Evolutionary conservation across 2,888 invertebrate genomes (phyloP).

Genomic region (Mythimna impura): DNA sequence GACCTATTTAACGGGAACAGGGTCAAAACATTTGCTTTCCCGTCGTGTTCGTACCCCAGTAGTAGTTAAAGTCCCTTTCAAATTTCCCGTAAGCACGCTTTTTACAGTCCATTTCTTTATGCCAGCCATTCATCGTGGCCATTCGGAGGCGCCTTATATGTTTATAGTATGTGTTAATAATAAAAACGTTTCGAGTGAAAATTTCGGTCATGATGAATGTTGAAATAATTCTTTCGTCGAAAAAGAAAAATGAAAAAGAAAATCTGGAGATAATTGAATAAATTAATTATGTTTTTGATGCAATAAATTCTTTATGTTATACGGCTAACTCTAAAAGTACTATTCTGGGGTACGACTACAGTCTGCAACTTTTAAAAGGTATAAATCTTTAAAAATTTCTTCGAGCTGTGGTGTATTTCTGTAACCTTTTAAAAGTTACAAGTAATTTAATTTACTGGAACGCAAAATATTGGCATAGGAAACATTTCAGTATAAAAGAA

Average conservation of each 20-base stretch:
- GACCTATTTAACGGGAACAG: constrained; percentile 63
- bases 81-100: constrained; percentile 52
- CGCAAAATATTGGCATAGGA: constrained; percentile 39
- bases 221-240: constrained; percentile 23
- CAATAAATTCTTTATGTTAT: not conserved
- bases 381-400: constrained; percentile 7
- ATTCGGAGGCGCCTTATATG: constrained; percentile 17
- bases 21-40: constrained; percentile 60
- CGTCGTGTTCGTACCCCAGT: constrained; percentile 41
- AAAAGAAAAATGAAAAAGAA: constrained; percentile 8
- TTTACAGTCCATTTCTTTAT: constrained; percentile 53
- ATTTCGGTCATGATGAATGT: constrained; percentile 14
- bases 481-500: constrained; percentile 38
- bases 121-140: constrained; percentile 49
- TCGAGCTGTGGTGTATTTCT: constrained; percentile 21
- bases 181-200: constrained; percentile 40
- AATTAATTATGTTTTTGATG: constrained; percentile 9
- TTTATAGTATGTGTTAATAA: constrained; percentile 39
- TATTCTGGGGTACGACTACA: not conserved
- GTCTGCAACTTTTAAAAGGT: not conserved
- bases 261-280: not conserved
- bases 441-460: constrained; percentile 45
- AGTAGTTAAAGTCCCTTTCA: constrained; percentile 52
- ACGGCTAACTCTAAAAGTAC: not conserved
- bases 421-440: constrained; percentile 37